Base-by-base conservation (phyloP, 2,113 vertebrate species). In the Noctilio leporinus region DNA sequence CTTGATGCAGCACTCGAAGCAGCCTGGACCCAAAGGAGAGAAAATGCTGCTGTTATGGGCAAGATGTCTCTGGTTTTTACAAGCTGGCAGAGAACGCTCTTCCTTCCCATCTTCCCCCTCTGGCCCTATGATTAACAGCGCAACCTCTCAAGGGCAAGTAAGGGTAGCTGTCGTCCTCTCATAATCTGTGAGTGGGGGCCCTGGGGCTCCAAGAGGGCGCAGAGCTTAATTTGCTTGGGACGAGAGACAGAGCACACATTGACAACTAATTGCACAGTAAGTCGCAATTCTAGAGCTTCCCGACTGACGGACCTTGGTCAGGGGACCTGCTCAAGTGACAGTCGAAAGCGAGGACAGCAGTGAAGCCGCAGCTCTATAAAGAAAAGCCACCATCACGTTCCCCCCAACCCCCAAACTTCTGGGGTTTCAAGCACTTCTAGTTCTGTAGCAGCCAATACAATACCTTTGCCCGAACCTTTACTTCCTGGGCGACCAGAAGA, bases 1-100 rank as follows among this genome's bases (percentile, higher is more conserved):
- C 98, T 99, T 99, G 98, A 99, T 99, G 98, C 99, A 99, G 98
- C 99, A 99, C 98, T 99, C 99, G 92, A 99, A 99, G 98, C 99
- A 99, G 98, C 99, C 99, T 99, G 98, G 69, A 98, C 96, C 96
- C 96, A 95, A 94, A 96, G 95, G 81, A 97, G 94, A 92, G 43
- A 96, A 38, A 86, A 91, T 9, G 64, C 26, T 53, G 81, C 47
- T 19, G 17, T 94, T 85, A 96, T 24, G 35, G 55, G 55, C 40
- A 20, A 33, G 40, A 40, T 0, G 30, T 53, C 24, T 89, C 35
- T 4, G 11, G 22, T 20, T 45, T 75, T 57, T 26, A 16, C 7
- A 30, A 47, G 28, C 6, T 15, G 17, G 43, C 90, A n/a, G 16
- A 69, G 30, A 47, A 45, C 40, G 67, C 7, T 35, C 10, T 28